Base-by-base conservation (phyloP, 2,888 invertebrate genomes). In the Scelioninae gen. 2 region DNA sequence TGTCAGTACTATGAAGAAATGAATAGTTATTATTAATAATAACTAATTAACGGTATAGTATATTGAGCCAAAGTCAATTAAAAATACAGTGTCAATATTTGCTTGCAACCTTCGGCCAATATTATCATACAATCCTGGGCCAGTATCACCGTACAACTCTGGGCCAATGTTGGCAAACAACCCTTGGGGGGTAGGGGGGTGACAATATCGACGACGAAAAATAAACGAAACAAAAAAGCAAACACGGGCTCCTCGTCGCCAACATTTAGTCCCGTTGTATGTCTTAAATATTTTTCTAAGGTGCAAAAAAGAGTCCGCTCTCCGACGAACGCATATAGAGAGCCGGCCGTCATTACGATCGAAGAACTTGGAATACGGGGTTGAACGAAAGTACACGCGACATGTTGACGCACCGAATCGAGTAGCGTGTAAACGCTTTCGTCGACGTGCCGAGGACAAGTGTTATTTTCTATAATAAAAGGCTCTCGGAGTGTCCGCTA, bases 401-500 rank as follows among this genome's bases (percentile, higher is more conserved):
- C 41, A 61, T 76, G 76, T 77, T 74, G 76, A 77, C 74, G 65
- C 52, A 68, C 65, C 25, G 60, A 48, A 65, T 76, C 53, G 53
- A 71, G 58, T 31, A 61, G 63, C 68, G 37, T 68, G 69, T 76
- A 77, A 75, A 75, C 69, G 73, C 69, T 63, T 65, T 61, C 48
- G 46, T 55, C 46, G 67, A 48, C 53, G 41, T 22, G 46, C 31
- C 28, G 45, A 64, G 58, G 57, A 63, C 58, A 58, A 73, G 58
- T 64, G 64, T 52, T 60, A 48, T 58, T 64, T 69, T 48, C 53
- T 70, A 52, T 69, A 48, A 70, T 61, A 61, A 70, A 74, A 65
- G 69, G 39, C 61, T 58, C 58, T n/a, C n/a, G n/a, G 16, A 52
- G 57, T 73, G 60, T 69, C 48, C 35, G 43, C 57, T 18, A 31